phyloP scores from a whole-genome alignment of 2,888 invertebrate genomes.

The Pegoplata infirma region DNA sequence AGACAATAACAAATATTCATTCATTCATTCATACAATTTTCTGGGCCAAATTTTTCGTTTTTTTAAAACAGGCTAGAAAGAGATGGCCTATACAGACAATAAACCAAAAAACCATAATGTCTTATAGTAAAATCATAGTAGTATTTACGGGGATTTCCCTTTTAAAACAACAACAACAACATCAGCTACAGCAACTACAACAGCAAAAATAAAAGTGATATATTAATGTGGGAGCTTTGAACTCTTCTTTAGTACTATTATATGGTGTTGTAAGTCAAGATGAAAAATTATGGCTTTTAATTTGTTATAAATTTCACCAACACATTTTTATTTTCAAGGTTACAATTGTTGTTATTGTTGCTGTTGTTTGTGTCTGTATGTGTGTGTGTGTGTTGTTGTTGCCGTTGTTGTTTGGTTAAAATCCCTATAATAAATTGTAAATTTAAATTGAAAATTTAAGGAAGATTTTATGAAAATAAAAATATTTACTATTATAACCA shows the following conservation, averaged over 20 bases:
- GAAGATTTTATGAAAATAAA: slow-evolving; percentile 1
- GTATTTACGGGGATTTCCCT: slow-evolving; percentile 63
- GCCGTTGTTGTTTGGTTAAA: slow-evolving; percentile 27
- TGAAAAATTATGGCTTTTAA: slow-evolving; percentile 77
- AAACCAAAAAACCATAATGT: slow-evolving; percentile 53
- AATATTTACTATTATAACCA: not conserved
- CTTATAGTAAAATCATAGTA: slow-evolving; percentile 61
- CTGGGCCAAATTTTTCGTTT: slow-evolving; percentile 39
- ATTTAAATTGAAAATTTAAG: slow-evolving; percentile 23
- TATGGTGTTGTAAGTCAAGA: slow-evolving; percentile 71
- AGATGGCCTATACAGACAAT: slow-evolving; percentile 61
- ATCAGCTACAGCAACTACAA: slow-evolving; percentile 11
- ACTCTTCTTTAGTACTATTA: slow-evolving; percentile 40
- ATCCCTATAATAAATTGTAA: slow-evolving; percentile 9
- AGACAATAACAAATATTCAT: slow-evolving; percentile 59
- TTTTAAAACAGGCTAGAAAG: slow-evolving; percentile 57
- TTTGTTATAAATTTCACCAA: slow-evolving; percentile 71
- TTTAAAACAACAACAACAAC: slow-evolving; percentile 49
- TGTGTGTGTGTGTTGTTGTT: slow-evolving; percentile 31
- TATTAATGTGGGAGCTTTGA: slow-evolving; percentile 63
- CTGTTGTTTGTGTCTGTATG: slow-evolving; percentile 8
- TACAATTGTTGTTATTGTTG: slow-evolving; percentile 33
- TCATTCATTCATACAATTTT: slow-evolving; percentile 61
- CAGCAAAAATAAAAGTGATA: slow-evolving; percentile 60
- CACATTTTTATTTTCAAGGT: slow-evolving; percentile 61